Conservation (phyloP, 2,888 invertebrate genomes). For the Agrenia bidenticulata region DNA sequence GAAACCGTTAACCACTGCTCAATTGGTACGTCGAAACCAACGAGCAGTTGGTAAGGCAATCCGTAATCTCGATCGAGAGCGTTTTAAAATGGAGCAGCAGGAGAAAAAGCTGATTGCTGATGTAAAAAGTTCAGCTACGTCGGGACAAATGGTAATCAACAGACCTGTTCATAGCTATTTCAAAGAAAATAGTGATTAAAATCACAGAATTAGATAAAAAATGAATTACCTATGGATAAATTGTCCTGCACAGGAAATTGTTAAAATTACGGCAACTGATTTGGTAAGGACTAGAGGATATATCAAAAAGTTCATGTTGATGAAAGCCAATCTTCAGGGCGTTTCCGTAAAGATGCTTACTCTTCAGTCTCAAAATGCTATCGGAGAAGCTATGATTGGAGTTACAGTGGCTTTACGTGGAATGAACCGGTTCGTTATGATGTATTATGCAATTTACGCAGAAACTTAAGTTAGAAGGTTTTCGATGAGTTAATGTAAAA, state of each 20-base stretch:
- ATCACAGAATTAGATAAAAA: too few species aligned
- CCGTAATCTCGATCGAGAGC: slow-evolving; percentile 63
- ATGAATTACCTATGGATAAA: too few species aligned
- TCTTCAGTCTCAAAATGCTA: slow-evolving; percentile 63
- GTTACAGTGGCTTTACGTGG: slow-evolving; percentile 64
- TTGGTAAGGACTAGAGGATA: slow-evolving; percentile 63
- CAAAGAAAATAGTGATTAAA: too few species aligned
- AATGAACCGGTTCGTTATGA: slow-evolving; percentile 64
- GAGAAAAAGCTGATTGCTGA: slow-evolving; percentile 65
- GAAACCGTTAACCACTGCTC: slow-evolving; percentile 62
- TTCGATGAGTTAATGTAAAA: too few species aligned
- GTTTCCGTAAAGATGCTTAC: slow-evolving; percentile 65
- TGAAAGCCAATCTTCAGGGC: slow-evolving; percentile 65
- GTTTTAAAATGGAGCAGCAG: slow-evolving; percentile 62
- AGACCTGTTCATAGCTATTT: too few species aligned
- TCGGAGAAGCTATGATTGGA: slow-evolving; percentile 66
- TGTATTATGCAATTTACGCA: neutral
- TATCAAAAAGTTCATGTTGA: slow-evolving; percentile 65
- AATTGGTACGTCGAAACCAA: slow-evolving; percentile 64
- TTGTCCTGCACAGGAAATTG: slow-evolving; percentile 60
- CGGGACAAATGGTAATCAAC: slow-evolving; percentile 62
- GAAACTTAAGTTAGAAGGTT: too few species aligned
- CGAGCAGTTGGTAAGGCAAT: slow-evolving; percentile 64
- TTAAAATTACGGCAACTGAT: slow-evolving; percentile 66
- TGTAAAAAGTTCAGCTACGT: slow-evolving; percentile 66